phyloP scores from a whole-genome alignment of 2,888 invertebrate species.

The Siphlonurus alternatus region DNA sequence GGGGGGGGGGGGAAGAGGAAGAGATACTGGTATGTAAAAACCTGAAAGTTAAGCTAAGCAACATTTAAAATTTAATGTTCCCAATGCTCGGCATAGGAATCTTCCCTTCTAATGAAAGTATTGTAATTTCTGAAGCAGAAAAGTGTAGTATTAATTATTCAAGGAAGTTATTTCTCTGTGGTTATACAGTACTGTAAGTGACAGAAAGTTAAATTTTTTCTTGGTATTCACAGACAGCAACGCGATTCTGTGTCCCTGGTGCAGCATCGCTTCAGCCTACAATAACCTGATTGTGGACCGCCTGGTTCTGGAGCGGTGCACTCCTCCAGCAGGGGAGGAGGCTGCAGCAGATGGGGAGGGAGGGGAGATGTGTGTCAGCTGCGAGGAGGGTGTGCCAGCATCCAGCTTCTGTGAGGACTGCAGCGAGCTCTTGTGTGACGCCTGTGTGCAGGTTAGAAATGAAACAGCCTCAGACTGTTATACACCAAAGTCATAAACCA shows the following conservation, averaged over 20 bases:
- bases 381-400: constrained; percentile 67
- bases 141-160: too few relatives aligned
- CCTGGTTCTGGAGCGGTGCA: constrained; percentile 52
- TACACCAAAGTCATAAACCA: neutral
- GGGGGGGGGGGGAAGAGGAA: too few relatives aligned
- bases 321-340: constrained; percentile 29
- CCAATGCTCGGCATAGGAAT: too few relatives aligned
- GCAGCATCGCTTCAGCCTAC: constrained; percentile 52
- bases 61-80: too few relatives aligned
- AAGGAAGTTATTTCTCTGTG: too few relatives aligned
- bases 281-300: constrained; percentile 69
- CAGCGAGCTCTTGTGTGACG: constrained; percentile 80
- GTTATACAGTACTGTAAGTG: too few relatives aligned
- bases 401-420: constrained; percentile 84
- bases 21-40: too few relatives aligned
- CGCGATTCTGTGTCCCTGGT: constrained; percentile 46
- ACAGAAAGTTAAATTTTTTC: too few relatives aligned
- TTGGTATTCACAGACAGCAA: constrained; percentile 10
- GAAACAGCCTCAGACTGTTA: neutral
- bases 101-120: too few relatives aligned
- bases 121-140: too few relatives aligned
- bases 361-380: constrained; percentile 60
- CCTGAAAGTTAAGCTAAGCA: too few relatives aligned
- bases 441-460: constrained; percentile 50
- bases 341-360: constrained; percentile 29